Percentiles rank a stretch among this genome's conserved stretches.
Evolutionary conservation across 1,140 invertebrate species (phyloP).

Genomic region (Zophobas morio): DNA sequence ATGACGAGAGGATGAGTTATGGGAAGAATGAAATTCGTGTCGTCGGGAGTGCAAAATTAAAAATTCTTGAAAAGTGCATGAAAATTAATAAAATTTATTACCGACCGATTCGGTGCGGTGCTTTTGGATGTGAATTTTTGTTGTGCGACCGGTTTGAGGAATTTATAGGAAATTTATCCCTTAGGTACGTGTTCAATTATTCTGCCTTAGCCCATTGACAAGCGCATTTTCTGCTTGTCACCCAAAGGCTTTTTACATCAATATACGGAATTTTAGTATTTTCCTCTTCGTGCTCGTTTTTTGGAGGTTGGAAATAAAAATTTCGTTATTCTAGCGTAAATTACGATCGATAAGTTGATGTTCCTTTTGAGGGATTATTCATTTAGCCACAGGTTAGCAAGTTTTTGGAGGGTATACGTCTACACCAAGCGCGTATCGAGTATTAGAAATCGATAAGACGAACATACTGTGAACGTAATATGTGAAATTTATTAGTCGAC

Average conservation of each 20-base stretch:
- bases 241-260: constrained; percentile 46
- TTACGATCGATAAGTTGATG: constrained; percentile 1
- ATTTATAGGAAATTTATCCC: constrained; percentile 56
- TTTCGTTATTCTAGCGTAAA: constrained; percentile 7
- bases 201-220: constrained; percentile 53
- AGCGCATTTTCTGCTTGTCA: constrained; percentile 55
- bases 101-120: background rate
- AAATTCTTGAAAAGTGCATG: background rate
- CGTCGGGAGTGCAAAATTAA: background rate
- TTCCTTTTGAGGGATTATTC: constrained; percentile 5
- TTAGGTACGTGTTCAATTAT: constrained; percentile 58
- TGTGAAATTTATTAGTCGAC: constrained; percentile 44
- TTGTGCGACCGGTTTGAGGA: constrained; percentile 22
- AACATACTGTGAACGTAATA: constrained; percentile 40
- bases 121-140: background rate
- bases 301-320: constrained; percentile 18
- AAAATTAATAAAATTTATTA: constrained; percentile 12
- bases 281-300: constrained; percentile 4
- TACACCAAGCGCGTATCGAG: background rate
- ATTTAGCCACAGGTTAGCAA: constrained; percentile 15
- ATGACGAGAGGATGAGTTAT: too few species aligned
- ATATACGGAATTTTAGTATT: constrained; percentile 38
- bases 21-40: too few species aligned
- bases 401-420: background rate
- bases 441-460: constrained; percentile 31